Evolutionary conservation across 2,113 vertebrate genomes (phyloP).

Genomic region (Thalassarche chlororhynchos): DNA sequence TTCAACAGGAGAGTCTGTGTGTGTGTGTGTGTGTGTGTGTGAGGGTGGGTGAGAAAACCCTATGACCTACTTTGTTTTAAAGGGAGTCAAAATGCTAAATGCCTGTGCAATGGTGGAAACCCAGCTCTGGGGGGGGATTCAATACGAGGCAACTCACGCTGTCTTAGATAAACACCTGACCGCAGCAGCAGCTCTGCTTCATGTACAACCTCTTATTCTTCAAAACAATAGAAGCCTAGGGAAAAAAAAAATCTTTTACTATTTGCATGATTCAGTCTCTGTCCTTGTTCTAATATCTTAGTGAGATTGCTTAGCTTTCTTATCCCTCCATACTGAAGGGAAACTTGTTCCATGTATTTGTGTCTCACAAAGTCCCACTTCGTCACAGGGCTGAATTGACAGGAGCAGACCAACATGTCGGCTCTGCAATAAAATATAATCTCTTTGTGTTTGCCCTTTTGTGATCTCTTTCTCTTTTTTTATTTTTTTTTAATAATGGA

Average conservation of each 20-base stretch:
- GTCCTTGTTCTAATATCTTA: background rate
- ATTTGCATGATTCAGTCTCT: background rate
- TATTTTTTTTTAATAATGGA: background rate
- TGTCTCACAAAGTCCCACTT: background rate
- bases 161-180: background rate
- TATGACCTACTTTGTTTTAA: background rate
- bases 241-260: background rate
- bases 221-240: background rate
- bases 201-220: background rate
- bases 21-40: too few relatives aligned
- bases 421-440: background rate
- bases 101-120: background rate
- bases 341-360: background rate
- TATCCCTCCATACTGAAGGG: background rate
- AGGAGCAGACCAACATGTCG: background rate
- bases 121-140: background rate
- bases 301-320: background rate
- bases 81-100: background rate
- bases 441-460: background rate
- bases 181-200: background rate
- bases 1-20: background rate
- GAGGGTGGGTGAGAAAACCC: background rate
- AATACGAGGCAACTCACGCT: rapidly evolving
- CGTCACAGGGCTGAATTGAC: background rate
- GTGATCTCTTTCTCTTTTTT: background rate